Conservation (phyloP, 2,113 vertebrate species). For the Bujurquina vittata region DNA sequence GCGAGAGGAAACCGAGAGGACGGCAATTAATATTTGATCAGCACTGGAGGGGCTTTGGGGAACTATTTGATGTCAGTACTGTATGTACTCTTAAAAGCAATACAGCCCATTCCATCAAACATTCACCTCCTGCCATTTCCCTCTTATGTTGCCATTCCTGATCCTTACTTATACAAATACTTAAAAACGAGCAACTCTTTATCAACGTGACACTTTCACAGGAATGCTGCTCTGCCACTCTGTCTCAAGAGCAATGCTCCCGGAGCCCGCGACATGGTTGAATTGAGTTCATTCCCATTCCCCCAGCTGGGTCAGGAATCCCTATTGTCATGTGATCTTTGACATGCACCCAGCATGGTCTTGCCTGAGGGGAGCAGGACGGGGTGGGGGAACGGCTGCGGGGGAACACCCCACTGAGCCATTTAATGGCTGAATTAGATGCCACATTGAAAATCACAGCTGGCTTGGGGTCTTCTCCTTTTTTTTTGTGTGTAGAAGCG, state of each 20-base stretch:
- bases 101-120: not conserved
- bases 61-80: not conserved
- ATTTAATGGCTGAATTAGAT: conserved; percentile 79
- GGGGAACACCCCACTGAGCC: conserved; percentile 71
- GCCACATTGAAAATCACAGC: conserved; percentile 78
- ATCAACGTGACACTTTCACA: conserved; percentile 7
- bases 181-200: not conserved
- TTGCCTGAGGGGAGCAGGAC: conserved; percentile 55
- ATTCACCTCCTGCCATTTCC: not conserved
- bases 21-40: conserved; percentile 77
- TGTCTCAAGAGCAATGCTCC: conserved; percentile 40
- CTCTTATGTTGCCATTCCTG: not conserved
- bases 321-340: conserved; percentile 81
- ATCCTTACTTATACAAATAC: not conserved
- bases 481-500: conserved; percentile 28
- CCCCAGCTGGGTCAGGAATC: conserved; percentile 74
- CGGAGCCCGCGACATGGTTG: conserved; percentile 65
- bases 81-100: not conserved
- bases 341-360: conserved; percentile 72
- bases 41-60: not conserved
- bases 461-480: conserved; percentile 62
- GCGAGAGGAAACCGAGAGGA: conserved; percentile 69
- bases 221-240: conserved; percentile 42
- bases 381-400: conserved; percentile 54
- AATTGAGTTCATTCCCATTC: conserved; percentile 69